Base-by-base conservation (phyloP, 2,113 vertebrate genomes). In the Triplophysa dalaica region DNA sequence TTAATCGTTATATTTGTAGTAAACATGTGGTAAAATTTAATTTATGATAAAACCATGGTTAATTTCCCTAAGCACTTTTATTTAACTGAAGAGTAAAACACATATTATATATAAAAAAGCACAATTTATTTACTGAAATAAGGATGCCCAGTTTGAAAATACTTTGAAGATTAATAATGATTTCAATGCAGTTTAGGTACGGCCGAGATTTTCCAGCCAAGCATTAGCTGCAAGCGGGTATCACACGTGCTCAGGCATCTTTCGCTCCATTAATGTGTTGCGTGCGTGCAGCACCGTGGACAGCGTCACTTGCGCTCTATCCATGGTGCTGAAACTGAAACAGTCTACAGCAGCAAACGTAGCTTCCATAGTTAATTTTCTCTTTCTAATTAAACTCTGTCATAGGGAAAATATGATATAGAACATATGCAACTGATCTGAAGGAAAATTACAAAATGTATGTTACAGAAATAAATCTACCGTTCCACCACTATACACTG, bases 211-310 rank as follows among this genome's bases (percentile, higher is more conserved):
- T 63, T 48, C 16, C 17, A 75, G 22, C 8, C 56, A 43, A 21
- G 14, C 58, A 41, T 60, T 16, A 75, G 58, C 21, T 19, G 58
- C 58, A 13, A 63, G 21, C 16, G 14, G 72, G 10, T 61, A 61
- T 60, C 54, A 24, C 29, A 1, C n/a, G 13, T 61, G 54, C 13
- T 58, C 33, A 11, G 54, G 54, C 70, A 17, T 60, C 54, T 21
- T 58, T 58, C n/a, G 19, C 54, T 58, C n/a, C 41, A 48, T 14
- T 29, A 75, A 75, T 75, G 38, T 11, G 72, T 62, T 75, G 58
- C 21, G 6, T 62, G 38, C 8, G 16, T 70, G 29, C 68, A 80
- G 78, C 69, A 65, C 78, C 68, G 24, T 11, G 78, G 68, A 80
- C 60, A 65, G 78, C 26, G 2, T 5, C n/a, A 24, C 41, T 16